A percentile compares a stretch with the other conserved stretches of the same genome.
These are phyloP conservation scores for Raja brachyura DNA, from an alignment of 2,113 vertebrate genomes.

Conservation along the genomic window DNA sequence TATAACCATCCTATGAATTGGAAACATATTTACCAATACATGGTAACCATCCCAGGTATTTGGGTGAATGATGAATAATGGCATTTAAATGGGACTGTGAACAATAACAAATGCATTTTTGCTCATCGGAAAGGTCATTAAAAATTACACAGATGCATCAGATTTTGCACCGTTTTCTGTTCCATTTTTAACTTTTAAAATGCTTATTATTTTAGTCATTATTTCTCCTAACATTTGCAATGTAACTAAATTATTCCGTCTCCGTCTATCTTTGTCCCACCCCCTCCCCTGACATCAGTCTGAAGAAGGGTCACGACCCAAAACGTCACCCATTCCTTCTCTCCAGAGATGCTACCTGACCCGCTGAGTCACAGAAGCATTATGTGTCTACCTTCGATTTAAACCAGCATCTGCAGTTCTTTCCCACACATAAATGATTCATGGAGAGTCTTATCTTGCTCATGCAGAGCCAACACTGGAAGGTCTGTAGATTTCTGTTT, in stretches of 20 bases:
- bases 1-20: background rate
- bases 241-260: background rate
- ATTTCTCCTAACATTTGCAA: background rate
- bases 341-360: too few species aligned
- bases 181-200: conserved; percentile 8
- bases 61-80: background rate
- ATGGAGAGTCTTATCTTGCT: background rate
- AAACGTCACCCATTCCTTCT: too few species aligned
- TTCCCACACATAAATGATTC: background rate
- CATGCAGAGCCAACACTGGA: background rate
- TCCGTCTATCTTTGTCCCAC: too few species aligned
- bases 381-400: too few species aligned
- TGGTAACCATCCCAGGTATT: background rate
- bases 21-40: too few species aligned
- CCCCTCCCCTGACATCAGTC: too few species aligned
- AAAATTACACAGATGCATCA: background rate
- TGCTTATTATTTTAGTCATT: background rate
- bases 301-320: too few species aligned
- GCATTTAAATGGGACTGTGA: background rate
- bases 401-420: too few species aligned
- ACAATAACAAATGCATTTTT: background rate
- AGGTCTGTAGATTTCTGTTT: background rate
- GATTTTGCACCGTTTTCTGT: background rate
- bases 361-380: too few species aligned
- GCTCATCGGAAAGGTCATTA: background rate